phyloP scores from a whole-genome alignment of 2,888 invertebrate species.

The Dolomedes plantarius region DNA sequence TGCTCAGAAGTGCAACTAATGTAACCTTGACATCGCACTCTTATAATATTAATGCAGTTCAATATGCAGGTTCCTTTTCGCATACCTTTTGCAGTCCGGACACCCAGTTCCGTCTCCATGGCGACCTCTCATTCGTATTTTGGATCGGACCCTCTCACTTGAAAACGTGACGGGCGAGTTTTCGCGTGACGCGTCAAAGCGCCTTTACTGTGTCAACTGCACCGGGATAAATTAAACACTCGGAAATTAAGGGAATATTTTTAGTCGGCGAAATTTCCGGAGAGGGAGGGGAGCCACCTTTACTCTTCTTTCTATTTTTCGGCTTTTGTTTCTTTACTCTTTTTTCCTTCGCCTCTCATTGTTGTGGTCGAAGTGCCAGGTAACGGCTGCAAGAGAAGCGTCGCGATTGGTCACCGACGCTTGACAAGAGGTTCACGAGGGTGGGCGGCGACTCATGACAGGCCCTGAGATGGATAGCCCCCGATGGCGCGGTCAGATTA shows the following conservation, averaged over 20 bases:
- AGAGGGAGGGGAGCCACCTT: too few relatives aligned
- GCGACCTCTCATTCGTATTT: constrained; percentile 64
- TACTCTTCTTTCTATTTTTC: not conserved
- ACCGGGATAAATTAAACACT: constrained; percentile 67
- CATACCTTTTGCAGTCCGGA: not conserved
- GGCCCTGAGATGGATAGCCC: not conserved
- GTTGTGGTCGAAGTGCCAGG: constrained; percentile 31
- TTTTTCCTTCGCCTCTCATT: not conserved
- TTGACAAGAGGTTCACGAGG: not conserved
- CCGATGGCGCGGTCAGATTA: not conserved
- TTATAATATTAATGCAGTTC: too few relatives aligned
- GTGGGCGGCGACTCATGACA: constrained; percentile 1
- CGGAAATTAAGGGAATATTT: constrained; percentile 70
- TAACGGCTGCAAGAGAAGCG: constrained; percentile 24
- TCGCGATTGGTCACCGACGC: constrained; percentile 30
- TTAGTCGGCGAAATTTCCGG: constrained; percentile 47
- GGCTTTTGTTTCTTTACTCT: not conserved
- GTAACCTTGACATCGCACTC: too few relatives aligned
- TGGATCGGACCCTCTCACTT: constrained; percentile 31
- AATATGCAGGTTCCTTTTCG: not conserved
- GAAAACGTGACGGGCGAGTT: constrained; percentile 45
- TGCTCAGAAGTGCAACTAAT: too few relatives aligned
- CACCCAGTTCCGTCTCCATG: constrained; percentile 24
- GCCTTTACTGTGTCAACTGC: constrained; percentile 65
- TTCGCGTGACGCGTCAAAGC: constrained; percentile 58